Conservation (phyloP, 2,113 vertebrate species). For the Ptilonorhynchus violaceus region DNA sequence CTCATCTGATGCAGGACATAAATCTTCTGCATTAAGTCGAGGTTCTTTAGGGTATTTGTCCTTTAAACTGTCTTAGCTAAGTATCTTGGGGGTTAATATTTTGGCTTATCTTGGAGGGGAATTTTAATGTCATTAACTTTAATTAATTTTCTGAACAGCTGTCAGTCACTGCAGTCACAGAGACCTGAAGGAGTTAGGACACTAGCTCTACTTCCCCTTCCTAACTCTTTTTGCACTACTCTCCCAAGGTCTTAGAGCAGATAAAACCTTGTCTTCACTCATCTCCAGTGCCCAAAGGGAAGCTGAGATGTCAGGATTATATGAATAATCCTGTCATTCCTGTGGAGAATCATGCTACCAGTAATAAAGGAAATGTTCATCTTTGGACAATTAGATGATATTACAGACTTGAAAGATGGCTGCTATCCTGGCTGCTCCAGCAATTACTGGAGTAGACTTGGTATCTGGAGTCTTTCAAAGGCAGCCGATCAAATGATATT, state of each 20-base stretch:
- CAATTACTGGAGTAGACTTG: background rate
- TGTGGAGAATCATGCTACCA: background rate
- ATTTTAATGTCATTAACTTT: background rate
- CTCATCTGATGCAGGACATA: background rate
- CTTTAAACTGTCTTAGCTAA: background rate
- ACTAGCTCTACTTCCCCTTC: background rate
- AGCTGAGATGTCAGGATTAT: background rate
- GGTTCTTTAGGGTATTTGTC: background rate
- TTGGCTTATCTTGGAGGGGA: background rate
- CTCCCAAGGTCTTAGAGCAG: background rate
- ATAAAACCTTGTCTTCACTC: background rate
- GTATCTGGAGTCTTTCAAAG: background rate
- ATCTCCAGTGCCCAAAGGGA: background rate
- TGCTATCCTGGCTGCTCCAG: background rate
- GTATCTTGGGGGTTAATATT: background rate
- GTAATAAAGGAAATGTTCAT: background rate
- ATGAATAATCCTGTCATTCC: background rate
- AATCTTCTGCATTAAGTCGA: background rate
- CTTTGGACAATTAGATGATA: background rate
- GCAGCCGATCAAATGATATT: background rate
- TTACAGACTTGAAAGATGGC: background rate
- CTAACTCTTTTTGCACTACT: background rate
- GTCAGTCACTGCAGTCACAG: background rate
- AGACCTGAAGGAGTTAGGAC: background rate
- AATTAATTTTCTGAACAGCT: conserved; percentile 9